Conservation (phyloP, 2,797 vertebrate genomes). For the Danio aesculapii region DNA sequence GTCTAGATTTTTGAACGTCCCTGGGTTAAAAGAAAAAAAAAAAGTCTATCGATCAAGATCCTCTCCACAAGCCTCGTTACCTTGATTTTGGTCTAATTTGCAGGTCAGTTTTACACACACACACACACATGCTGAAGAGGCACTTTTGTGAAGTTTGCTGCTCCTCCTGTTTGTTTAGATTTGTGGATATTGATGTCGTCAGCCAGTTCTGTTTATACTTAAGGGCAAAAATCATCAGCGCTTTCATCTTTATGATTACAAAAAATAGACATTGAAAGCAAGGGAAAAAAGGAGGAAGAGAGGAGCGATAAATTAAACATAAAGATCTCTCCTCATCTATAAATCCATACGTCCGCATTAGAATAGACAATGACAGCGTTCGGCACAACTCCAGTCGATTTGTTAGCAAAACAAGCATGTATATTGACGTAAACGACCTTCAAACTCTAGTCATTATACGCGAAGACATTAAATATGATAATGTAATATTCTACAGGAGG, state of each 20-base stretch:
- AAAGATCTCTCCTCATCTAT: slow-evolving; percentile 31
- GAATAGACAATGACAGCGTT: slow-evolving; percentile 26
- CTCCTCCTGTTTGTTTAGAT: slow-evolving; percentile 58
- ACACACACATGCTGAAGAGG: slow-evolving; percentile 42
- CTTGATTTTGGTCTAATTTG: slow-evolving; percentile 23
- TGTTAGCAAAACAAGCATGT: neutral
- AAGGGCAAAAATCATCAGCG: slow-evolving; percentile 63
- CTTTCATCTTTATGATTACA: slow-evolving; percentile 47
- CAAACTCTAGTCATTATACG: neutral
- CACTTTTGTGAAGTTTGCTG: slow-evolving; percentile 33
- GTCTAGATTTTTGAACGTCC: neutral
- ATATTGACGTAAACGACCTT: neutral
- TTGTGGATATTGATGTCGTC: slow-evolving; percentile 75
- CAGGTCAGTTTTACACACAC: slow-evolving; percentile 31
- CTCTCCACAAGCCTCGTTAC: neutral
- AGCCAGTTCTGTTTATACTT: slow-evolving; percentile 78
- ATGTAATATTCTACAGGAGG: neutral
- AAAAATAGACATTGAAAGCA: slow-evolving; percentile 16
- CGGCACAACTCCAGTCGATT: neutral
- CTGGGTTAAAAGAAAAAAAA: neutral
- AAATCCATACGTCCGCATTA: slow-evolving; percentile 38
- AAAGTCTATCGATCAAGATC: slow-evolving; percentile 1
- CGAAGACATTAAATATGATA: neutral
- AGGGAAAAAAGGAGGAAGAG: neutral
- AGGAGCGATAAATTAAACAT: slow-evolving; percentile 54